A percentile compares a stretch with the other conserved stretches of the same genome.
phyloP scores from a whole-genome alignment of 2,113 vertebrate genomes.

The Chaenocephalus aceratus region DNA sequence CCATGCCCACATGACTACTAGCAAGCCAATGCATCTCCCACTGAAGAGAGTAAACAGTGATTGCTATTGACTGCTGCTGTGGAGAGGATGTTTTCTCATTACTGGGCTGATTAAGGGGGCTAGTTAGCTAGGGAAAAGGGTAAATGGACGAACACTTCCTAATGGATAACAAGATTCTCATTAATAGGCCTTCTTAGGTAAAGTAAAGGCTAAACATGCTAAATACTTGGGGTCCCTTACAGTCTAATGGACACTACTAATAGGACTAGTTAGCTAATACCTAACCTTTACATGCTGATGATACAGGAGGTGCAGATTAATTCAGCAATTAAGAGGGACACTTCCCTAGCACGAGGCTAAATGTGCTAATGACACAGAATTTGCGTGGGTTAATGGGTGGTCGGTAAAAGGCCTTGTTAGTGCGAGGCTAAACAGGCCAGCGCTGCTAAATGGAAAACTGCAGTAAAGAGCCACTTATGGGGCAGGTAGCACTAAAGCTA shows the following conservation, averaged over 20 bases:
- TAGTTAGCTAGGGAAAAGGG: conserved; percentile 79
- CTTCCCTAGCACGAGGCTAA: conserved; percentile 54
- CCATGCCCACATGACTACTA: conserved; percentile 45
- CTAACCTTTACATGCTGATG: conserved; percentile 47
- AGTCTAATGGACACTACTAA: conserved; percentile 67
- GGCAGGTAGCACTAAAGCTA: conserved; percentile 18
- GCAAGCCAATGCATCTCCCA: conserved; percentile 94
- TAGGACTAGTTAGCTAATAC: conserved; percentile 63
- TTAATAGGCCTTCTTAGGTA: conserved; percentile 77
- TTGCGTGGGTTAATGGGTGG: conserved; percentile 53
- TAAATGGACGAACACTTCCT: conserved; percentile 73
- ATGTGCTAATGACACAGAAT: conserved; percentile 61
- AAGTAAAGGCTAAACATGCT: conserved; percentile 74
- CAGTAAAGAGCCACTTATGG: conserved; percentile 47
- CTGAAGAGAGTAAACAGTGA: conserved; percentile 99
- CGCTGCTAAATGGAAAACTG: conserved; percentile 45
- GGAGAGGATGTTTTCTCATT: conserved; percentile 97
- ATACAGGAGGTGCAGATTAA: conserved; percentile 59
- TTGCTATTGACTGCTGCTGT: conserved; percentile 99
- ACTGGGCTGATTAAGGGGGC: conserved; percentile 95
- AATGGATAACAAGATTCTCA: conserved; percentile 79
- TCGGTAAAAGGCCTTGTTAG: conserved; percentile 52
- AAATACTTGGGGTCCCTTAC: conserved; percentile 52
- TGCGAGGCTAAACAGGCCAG: conserved; percentile 35
- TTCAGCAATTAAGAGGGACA: conserved; percentile 63